Percentiles rank a stretch among this genome's conserved stretches.
Conservation (phyloP, 1,140 invertebrate genomes). For the Drosophila grimshawi region DNA sequence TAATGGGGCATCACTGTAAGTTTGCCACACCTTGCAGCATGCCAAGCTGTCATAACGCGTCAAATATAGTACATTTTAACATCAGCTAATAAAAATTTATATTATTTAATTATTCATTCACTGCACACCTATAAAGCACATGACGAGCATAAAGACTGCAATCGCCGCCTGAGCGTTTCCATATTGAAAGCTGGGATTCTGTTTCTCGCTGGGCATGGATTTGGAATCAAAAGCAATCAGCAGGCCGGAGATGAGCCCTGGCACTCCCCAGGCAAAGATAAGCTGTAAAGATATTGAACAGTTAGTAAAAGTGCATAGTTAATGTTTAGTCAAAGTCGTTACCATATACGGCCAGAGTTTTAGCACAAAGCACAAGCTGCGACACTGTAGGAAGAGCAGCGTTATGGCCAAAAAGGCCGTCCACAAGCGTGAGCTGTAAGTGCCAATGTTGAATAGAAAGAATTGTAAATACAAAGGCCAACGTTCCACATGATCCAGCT, state of each 20-base stretch:
- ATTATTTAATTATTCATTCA: neutral
- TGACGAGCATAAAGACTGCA: constrained; percentile 87
- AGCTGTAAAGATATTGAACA: constrained; percentile 85
- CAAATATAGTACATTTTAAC: constrained; percentile 39
- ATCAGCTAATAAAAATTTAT: constrained; percentile 13
- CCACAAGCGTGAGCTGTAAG: constrained; percentile 92
- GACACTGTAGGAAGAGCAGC: constrained; percentile 92
- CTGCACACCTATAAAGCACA: constrained; percentile 88
- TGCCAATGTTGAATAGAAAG: constrained; percentile 89
- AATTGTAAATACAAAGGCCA: constrained; percentile 90
- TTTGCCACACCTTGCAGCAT: constrained; percentile 57
- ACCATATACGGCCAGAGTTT: constrained; percentile 87
- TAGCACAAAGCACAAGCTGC: constrained; percentile 92
- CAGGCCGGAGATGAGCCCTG: constrained; percentile 86
- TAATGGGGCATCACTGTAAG: constrained; percentile 74
- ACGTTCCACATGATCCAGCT: constrained; percentile 84
- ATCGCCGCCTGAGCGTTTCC: constrained; percentile 89
- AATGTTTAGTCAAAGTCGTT: neutral
- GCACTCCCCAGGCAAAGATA: constrained; percentile 90
- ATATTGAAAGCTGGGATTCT: constrained; percentile 93
- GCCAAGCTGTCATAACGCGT: constrained; percentile 59
- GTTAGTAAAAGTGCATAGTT: neutral
- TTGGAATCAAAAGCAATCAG: constrained; percentile 85
- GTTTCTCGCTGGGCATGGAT: constrained; percentile 85
- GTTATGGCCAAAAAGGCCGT: constrained; percentile 92